A percentile compares a stretch with the other conserved stretches of the same genome.
These are phyloP conservation scores for Baronia brevicornis DNA, from an alignment of 2,888 invertebrate species.

Conservation along the genomic window DNA sequence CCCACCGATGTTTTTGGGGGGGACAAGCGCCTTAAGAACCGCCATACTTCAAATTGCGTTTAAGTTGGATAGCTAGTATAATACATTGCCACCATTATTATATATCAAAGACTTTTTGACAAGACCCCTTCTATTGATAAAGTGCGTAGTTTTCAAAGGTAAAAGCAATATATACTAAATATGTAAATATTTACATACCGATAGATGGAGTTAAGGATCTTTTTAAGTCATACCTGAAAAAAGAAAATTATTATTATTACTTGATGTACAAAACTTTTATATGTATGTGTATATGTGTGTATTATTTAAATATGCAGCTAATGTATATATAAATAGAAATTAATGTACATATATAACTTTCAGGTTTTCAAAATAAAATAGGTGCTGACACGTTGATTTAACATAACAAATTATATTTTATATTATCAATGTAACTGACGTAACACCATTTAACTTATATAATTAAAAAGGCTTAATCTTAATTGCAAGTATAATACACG, in stretches of 20 bases:
- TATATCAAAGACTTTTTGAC: conserved; percentile 65
- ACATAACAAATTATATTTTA: too few species aligned
- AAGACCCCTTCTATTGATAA: conserved; percentile 46
- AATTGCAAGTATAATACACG: too few species aligned
- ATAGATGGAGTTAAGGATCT: not conserved
- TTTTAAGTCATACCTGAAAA: conserved; percentile 13
- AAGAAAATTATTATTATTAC: conserved; percentile 1
- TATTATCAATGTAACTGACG: too few species aligned
- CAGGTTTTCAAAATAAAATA: too few species aligned
- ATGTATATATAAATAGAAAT: too few species aligned
- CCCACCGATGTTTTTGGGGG: conserved; percentile 46
- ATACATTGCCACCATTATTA: conserved; percentile 70
- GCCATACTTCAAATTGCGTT: conserved; percentile 74
- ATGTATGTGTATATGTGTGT: too few species aligned
- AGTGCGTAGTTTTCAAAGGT: conserved; percentile 29
- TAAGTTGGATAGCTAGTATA: conserved; percentile 73
- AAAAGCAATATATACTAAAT: conserved; percentile 4
- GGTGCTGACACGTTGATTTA: too few species aligned
- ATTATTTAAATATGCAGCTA: conserved; percentile 1
- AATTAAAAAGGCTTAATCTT: too few species aligned
- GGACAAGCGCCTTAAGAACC: conserved; percentile 60
- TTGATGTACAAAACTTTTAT: too few species aligned
- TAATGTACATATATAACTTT: too few species aligned
- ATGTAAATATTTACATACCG: conserved; percentile 3
- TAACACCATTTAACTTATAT: too few species aligned